Base-by-base conservation (phyloP, 2,888 invertebrate species). In the Hydrotaea diabolus region DNA sequence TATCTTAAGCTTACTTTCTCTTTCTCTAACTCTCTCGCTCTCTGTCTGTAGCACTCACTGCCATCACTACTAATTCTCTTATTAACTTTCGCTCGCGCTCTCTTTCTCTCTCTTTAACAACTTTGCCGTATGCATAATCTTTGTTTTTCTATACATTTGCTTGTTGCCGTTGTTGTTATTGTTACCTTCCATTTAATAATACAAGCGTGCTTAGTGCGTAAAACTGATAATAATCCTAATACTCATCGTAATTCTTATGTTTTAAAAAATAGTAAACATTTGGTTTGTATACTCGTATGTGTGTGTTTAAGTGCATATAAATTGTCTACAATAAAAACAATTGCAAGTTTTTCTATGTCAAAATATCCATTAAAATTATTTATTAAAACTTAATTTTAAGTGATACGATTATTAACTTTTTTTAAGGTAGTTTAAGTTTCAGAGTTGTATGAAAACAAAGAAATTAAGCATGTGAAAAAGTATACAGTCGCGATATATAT, bases 81-180 rank as follows among this genome's bases (percentile, higher is more conserved):
- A 4, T 3, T 59, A 1, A 1, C 26, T 55, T 21, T 26, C 26
- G 2, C 19, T 66, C 62, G 26, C 13, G 19, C 43, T 66, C 66
- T 64, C 36, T 36, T 8, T 64, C 43, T 43, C 39, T 46, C 46
- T 23, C 69, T 46, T 0, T 69, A 39, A 31, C 36, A 17, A 36
- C 39, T 46, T 19, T 43, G 66, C 43, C 23, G 23, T 9, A 23
- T 31, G 43, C 17, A 57, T 17, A 43, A 23, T 55, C 43, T 26
- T 69, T 46, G 39, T 19, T 59, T n/a, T 59, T 49, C 9, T 55
- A 46, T 62, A 19, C 46, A 71, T 57, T 26, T 75, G 13, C 46
- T 71, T 69, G 53, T 53, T 57, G 19, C 80, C 75, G 69, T 85
- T 53, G 74, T 57, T 36, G 73, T 79, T 49, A 49, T 66, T 79